phyloP scores from a whole-genome alignment of 2,797 vertebrate species.

The Forpus xanthops region DNA sequence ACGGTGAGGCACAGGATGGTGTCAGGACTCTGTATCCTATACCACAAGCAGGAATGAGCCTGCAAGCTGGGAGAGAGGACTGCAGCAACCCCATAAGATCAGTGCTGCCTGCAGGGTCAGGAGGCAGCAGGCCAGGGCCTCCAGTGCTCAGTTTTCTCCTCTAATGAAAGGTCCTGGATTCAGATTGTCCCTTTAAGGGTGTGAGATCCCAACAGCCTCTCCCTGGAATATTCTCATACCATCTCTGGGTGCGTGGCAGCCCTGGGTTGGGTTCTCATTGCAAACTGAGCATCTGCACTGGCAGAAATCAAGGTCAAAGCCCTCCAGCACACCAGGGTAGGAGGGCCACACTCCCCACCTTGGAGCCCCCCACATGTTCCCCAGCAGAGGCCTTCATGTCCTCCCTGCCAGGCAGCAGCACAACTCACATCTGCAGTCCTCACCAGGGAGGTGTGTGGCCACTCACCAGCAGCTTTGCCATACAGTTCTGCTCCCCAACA shows the following conservation, averaged over 20 bases:
- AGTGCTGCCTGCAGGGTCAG: not conserved
- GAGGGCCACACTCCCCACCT: not conserved
- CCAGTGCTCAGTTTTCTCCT: not conserved
- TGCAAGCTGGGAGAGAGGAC: not conserved
- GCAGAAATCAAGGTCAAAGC: not conserved
- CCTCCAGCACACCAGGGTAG: not conserved
- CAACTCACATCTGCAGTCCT: fast-evolving
- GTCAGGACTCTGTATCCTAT: not conserved
- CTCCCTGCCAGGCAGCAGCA: not conserved
- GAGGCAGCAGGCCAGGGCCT: not conserved
- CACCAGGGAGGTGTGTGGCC: not conserved
- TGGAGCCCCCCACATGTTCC: fast-evolving
- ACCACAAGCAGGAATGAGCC: not conserved
- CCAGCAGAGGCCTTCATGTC: fast-evolving
- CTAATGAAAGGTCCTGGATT: not conserved
- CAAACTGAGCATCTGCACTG: not conserved
- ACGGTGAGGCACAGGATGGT: not conserved
- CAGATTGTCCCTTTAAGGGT: not conserved
- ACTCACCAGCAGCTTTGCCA: conserved; percentile 91
- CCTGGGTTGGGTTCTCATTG: fast-evolving
- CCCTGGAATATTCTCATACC: not conserved
- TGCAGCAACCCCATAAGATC: not conserved
- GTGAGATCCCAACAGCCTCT: not conserved
- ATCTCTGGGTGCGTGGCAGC: fast-evolving
- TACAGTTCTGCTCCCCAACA: conserved; percentile 91